phyloP scores from a whole-genome alignment of 2,113 vertebrate genomes.

The Mesitornis unicolor region DNA sequence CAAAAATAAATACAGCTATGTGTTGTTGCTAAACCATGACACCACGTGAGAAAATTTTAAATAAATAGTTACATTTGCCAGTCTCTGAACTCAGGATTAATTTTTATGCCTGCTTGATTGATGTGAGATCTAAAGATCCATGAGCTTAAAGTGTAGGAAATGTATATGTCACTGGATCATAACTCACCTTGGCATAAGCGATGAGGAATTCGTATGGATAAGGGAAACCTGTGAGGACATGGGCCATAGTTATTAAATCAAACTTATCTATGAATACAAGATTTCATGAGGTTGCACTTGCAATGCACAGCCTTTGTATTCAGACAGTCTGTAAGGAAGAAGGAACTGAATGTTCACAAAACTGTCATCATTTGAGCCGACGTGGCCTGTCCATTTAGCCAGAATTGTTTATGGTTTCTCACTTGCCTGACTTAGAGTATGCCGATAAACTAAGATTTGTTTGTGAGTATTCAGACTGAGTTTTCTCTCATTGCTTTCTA shows the following conservation, averaged over 20 bases:
- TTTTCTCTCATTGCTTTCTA: not conserved
- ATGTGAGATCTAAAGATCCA: not conserved
- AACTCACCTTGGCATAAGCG: not conserved
- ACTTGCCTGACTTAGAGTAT: not conserved
- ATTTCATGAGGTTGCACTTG: not conserved
- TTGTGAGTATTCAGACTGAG: not conserved
- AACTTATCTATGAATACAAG: not conserved
- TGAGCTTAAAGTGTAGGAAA: not conserved
- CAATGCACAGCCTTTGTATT: not conserved
- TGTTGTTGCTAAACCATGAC: no score
- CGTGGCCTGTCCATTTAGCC: not conserved
- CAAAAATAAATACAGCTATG: not conserved
- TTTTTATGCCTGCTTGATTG: not conserved
- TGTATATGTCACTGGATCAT: not conserved
- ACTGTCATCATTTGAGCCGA: not conserved
- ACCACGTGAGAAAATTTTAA: not conserved
- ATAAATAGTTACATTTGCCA: not conserved
- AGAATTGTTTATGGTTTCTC: not conserved
- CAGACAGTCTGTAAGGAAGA: not conserved
- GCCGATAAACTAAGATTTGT: not conserved
- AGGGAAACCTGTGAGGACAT: not conserved
- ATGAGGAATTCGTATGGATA: not conserved
- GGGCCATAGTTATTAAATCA: not conserved
- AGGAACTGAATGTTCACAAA: not conserved
- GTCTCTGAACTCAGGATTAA: not conserved